A percentile compares a stretch with the other conserved stretches of the same genome.
Conservation (phyloP, 2,888 invertebrate species). For the Xestia xanthographa region DNA sequence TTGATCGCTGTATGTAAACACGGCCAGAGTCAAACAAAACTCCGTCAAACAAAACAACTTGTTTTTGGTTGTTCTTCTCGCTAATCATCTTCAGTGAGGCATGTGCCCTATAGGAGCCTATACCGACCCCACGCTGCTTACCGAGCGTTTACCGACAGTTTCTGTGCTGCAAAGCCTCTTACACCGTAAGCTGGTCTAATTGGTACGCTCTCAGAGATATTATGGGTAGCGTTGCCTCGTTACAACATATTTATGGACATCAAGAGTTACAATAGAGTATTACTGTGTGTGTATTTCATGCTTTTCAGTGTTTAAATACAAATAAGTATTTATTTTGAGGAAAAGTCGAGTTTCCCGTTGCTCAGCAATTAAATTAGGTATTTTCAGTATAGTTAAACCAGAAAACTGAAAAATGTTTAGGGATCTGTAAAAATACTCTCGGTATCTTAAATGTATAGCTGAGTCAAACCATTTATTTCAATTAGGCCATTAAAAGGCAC, state of each 20-base stretch:
- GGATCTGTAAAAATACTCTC: neutral
- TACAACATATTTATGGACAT: conserved; percentile 47
- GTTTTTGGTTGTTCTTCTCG: neutral
- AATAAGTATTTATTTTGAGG: neutral
- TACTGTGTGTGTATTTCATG: neutral
- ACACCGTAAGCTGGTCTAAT: conserved; percentile 67
- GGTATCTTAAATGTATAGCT: neutral
- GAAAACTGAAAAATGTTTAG: neutral
- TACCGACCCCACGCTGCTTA: conserved; percentile 29
- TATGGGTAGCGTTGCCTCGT: conserved; percentile 51
- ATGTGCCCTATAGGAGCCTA: neutral
- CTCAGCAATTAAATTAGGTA: too few relatives aligned
- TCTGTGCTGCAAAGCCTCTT: conserved; percentile 63
- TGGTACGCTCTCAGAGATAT: conserved; percentile 62
- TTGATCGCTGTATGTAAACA: neutral
- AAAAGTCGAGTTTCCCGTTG: neutral
- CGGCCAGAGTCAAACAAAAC: too few relatives aligned
- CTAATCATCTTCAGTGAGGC: neutral
- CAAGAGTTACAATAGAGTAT: conserved; percentile 5
- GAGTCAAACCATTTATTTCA: neutral
- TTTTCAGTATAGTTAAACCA: neutral
- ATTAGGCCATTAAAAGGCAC: neutral
- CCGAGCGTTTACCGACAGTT: conserved; percentile 49
- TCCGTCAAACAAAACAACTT: too few relatives aligned
- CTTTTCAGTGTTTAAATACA: too few relatives aligned